Conservation (phyloP, 2,797 vertebrate genomes). For the Fundulus diaphanus region DNA sequence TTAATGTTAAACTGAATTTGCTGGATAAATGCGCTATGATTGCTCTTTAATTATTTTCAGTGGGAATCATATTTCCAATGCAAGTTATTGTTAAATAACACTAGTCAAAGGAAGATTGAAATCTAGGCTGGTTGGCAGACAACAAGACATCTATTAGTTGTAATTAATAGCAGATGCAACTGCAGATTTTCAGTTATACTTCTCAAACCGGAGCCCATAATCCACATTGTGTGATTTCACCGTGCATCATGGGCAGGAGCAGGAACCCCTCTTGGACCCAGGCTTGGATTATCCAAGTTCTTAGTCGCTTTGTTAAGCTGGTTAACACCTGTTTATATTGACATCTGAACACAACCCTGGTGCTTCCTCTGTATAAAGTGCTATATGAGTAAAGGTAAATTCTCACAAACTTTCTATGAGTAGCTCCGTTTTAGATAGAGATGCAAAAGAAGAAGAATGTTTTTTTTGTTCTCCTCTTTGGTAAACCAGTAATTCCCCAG, state of each 20-base stretch:
- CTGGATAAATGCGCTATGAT: constrained; percentile 4
- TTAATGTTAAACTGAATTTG: constrained; percentile 1
- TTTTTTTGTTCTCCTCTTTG: not conserved
- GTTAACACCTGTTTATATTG: constrained; percentile 87
- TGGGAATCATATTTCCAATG: not conserved
- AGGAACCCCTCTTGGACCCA: constrained; percentile 70
- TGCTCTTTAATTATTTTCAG: not conserved
- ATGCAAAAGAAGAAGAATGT: constrained; percentile 7
- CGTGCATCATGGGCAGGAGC: constrained; percentile 63
- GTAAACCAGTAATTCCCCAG: constrained; percentile 5
- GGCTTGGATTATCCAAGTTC: constrained; percentile 79
- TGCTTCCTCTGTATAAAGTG: constrained; percentile 24
- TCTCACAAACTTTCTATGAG: constrained; percentile 22
- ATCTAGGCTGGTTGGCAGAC: not conserved
- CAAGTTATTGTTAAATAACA: not conserved
- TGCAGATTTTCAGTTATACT: constrained; percentile 38
- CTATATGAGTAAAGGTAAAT: constrained; percentile 25
- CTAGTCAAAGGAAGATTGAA: not conserved
- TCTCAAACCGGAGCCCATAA: constrained; percentile 54
- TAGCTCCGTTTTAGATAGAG: constrained; percentile 10
- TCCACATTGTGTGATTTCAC: constrained; percentile 66
- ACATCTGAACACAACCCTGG: constrained; percentile 71
- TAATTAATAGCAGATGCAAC: constrained; percentile 49
- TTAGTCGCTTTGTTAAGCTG: constrained; percentile 82
- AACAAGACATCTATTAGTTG: not conserved